Evolutionary conservation across 30 jellyfish, hydroid and myxozoan genomes (phyloP), one percentile per base, ranked within the genome.

Genomic region (Turritopsis dohrnii): DNA sequence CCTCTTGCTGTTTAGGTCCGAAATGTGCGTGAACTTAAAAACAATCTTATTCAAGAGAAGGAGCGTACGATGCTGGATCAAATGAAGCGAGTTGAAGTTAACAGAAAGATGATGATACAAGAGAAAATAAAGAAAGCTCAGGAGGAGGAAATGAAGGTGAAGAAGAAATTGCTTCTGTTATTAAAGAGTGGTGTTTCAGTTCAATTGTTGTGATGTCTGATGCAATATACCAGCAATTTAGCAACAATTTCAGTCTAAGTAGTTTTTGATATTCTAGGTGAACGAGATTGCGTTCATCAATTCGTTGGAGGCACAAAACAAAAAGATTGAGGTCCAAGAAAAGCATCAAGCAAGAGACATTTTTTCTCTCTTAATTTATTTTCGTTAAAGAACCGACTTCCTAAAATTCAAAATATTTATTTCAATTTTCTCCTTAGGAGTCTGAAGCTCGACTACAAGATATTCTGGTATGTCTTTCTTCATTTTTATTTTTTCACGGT

Each of bases 111-210:
- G 16, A 85, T 94, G 71, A 71, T 94, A 66, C 92, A 88, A 66
- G 99, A 94, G 83, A 94, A 89, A 76, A 84, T 94, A 26, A 89
- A 85, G 31, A 94, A 94, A 54, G 99, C 99, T 8, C 99, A 94
- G 66, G 99, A 88, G 71, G 99, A 94, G 71, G 99, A 94, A 26
- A 91, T 94, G 0, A 94, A 94, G 96, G 99, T 94, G 9, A n/a
- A n/a, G n/a, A n/a, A n/a, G n/a, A n/a, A n/a, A n/a, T n/a, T n/a
- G n/a, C n/a, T n/a, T n/a, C n/a, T n/a, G n/a, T n/a, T n/a, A n/a
- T n/a, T n/a, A n/a, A n/a, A n/a, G n/a, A n/a, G n/a, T n/a, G n/a
- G n/a, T n/a, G n/a, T n/a, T n/a, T n/a, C n/a, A n/a, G n/a, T n/a
- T n/a, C n/a, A n/a, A n/a, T n/a, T n/a, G n/a, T n/a, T n/a, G n/a